Conservation (phyloP, 2,888 invertebrate species). For the Drymonia ruficornis region DNA sequence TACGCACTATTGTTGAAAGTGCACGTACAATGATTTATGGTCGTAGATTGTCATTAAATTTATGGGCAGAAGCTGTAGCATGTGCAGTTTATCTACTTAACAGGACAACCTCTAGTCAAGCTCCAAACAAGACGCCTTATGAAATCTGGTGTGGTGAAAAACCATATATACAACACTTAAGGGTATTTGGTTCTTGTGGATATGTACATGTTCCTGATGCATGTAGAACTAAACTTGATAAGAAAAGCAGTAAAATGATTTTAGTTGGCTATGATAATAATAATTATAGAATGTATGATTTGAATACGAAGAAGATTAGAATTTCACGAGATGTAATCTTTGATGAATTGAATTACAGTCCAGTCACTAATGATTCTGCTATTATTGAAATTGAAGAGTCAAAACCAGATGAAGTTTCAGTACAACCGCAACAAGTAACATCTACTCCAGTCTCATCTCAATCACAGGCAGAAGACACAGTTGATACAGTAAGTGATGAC, state of each 20-base stretch:
- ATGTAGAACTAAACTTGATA: constrained; percentile 33
- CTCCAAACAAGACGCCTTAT: constrained; percentile 32
- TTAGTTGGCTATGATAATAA: constrained; percentile 45
- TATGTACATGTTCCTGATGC: constrained; percentile 49
- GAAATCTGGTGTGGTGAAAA: constrained; percentile 44
- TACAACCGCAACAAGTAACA: constrained; percentile 9
- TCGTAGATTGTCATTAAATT: constrained; percentile 23
- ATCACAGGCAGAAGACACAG: no score
- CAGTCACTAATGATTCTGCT: background rate
- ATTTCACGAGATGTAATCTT: constrained; percentile 38
- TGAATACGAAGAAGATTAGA: constrained; percentile 22
- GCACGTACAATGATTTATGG: constrained; percentile 42
- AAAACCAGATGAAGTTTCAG: constrained; percentile 9
- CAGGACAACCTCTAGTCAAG: constrained; percentile 41
- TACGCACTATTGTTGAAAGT: constrained; percentile 43
- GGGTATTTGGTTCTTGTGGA: constrained; percentile 40
- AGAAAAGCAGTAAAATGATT: constrained; percentile 35
- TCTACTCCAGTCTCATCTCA: constrained; percentile 9
- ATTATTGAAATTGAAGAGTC: no score
- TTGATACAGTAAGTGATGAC: constrained; percentile 15
- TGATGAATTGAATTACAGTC: constrained; percentile 22
- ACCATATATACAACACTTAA: constrained; percentile 27
- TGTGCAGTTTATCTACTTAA: constrained; percentile 52
- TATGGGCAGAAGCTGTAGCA: constrained; percentile 59
- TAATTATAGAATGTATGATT: constrained; percentile 44